Percentiles rank a stretch among this genome's conserved stretches.
These are phyloP conservation scores for Platalea minor DNA, from an alignment of 2,797 vertebrate genomes.

Conservation along the genomic window DNA sequence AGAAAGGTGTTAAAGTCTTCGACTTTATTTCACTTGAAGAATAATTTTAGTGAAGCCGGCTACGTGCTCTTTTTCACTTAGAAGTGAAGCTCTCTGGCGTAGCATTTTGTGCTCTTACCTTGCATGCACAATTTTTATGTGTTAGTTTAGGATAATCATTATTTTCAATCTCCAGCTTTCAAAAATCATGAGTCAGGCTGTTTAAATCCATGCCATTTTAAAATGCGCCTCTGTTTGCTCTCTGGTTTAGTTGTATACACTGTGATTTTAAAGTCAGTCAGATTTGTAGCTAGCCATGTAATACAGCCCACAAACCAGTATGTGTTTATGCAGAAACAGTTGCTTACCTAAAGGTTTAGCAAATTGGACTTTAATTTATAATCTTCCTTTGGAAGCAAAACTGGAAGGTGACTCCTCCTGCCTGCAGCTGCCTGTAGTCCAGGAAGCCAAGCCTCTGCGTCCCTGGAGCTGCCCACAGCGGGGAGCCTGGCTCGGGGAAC, in stretches of 20 bases:
- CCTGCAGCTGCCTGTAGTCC: background rate
- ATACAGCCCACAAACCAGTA: constrained; percentile 35
- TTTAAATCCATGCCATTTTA: background rate
- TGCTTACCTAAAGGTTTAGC: constrained; percentile 45
- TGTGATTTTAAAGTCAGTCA: constrained; percentile 18
- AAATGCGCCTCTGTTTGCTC: constrained; percentile 1
- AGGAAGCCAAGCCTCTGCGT: background rate
- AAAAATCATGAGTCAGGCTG: background rate
- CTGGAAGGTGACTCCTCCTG: constrained; percentile 29
- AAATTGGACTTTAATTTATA: constrained; percentile 36
- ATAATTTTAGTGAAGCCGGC: background rate
- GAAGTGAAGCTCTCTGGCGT: background rate
- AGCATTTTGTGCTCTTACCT: background rate
- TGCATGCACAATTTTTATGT: background rate
- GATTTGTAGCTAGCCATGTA: constrained; percentile 24
- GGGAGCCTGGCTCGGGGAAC: background rate
- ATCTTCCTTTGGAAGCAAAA: constrained; percentile 18
- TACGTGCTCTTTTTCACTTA: background rate
- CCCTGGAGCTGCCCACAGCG: background rate
- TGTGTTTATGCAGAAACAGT: constrained; percentile 43
- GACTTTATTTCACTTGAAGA: constrained; percentile 18
- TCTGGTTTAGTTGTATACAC: background rate
- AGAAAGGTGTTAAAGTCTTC: background rate
- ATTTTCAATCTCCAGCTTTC: constrained; percentile 12
- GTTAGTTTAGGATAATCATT: background rate